Evolutionary conservation across 1,140 invertebrate genomes (phyloP).

Genomic region (Wasmannia auropunctata): DNA sequence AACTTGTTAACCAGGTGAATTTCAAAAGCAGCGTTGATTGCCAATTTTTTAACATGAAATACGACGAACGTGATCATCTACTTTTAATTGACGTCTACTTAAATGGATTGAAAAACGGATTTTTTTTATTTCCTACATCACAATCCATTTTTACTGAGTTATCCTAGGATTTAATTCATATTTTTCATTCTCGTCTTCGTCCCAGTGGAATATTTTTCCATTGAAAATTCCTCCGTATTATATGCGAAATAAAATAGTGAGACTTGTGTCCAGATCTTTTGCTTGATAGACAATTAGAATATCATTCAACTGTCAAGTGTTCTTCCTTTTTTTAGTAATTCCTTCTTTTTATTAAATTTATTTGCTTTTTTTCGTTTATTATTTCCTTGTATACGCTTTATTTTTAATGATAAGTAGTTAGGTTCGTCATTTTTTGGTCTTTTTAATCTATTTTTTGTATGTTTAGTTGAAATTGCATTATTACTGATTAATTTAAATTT

Average conservation of each 20-base stretch:
- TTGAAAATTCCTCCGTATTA: background rate
- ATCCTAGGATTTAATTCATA: background rate
- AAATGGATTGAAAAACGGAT: background rate
- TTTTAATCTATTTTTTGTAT: background rate
- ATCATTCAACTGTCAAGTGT: background rate
- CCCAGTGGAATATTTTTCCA: background rate
- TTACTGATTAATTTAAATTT: slow-evolving; percentile 16
- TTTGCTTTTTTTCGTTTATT: slow-evolving; percentile 78
- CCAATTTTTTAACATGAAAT: background rate
- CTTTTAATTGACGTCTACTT: too few species aligned
- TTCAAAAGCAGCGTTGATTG: background rate
- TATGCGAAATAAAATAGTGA: background rate
- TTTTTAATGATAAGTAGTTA: slow-evolving; percentile 79
- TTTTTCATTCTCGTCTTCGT: background rate
- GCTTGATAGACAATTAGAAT: background rate
- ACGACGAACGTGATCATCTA: background rate
- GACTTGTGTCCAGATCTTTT: background rate
- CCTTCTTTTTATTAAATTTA: slow-evolving; percentile 73
- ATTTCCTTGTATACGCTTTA: slow-evolving; percentile 80
- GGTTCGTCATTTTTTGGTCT: slow-evolving; percentile 50
- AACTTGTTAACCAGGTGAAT: background rate
- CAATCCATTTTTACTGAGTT: background rate
- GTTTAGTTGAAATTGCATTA: slow-evolving; percentile 4
- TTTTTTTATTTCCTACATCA: background rate
- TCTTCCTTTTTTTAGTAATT: too few species aligned